Evolutionary conservation across 2,888 invertebrate species (phyloP), one percentile per base, ranked within the genome.

Genomic region (Cyclophora punctaria): DNA sequence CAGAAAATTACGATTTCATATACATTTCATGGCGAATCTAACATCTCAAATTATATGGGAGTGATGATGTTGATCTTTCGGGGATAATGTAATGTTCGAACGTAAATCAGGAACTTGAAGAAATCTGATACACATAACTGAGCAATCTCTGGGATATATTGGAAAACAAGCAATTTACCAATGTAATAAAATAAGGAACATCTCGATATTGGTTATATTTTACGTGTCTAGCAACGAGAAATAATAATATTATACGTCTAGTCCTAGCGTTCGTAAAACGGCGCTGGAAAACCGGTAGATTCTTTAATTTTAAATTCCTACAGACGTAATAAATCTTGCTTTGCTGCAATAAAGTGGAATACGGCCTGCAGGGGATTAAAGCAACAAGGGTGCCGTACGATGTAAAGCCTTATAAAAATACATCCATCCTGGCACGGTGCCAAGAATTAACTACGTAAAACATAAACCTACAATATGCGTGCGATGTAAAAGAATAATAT

Each of bases 1-100:
- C 49, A 60, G 64, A 64, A 66, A 67, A 71, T 69, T 68, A 63
- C 65, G 53, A 60, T 64, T 64, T 60, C 63, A 58, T 62, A 53
- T 52, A 49, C 42, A 48, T 50, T 48, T 48, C 51, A 55, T 48
- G 50, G 51, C 45, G 54, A 53, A 53, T 33, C 48, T 51, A 54
- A 35, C 48, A 37, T 37, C 4, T 37, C 4, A 37, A 37, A 37
- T 37, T 4, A 37, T 37, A 37, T 37, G 5, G 35, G n/a, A 35
- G 20, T 45, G 4, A 5, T 37, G 37, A 37, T 5, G 37, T 37
- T 37, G 5, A 37, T 37, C 37, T 37, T 37, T 37, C 2, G 37
- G 37, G 5, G 20, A 1, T 20, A 20, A 20, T 20, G 20, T 20
- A 20, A 20, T 20, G 20, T 20, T 20, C n/a, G 41, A 41, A n/a